These are phyloP conservation scores for Lipotes vexillifer DNA, from an alignment of 2,113 vertebrate genomes.

Conservation along the genomic window DNA sequence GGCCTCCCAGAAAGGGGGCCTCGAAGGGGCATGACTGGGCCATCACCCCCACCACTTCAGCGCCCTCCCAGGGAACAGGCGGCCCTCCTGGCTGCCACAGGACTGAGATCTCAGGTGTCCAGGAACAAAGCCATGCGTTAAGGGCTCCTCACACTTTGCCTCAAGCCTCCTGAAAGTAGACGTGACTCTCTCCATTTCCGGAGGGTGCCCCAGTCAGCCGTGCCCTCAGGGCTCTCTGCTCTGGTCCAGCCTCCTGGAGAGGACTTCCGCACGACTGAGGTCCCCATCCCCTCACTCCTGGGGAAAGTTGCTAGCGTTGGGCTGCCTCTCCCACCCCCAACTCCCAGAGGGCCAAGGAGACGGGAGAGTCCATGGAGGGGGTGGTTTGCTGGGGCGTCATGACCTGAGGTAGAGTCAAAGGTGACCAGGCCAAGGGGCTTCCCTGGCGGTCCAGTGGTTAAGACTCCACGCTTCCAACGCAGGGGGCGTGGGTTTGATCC, in stretches of 20 bases:
- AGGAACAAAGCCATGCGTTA: neutral
- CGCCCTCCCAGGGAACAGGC: neutral
- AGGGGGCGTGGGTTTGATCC: no score
- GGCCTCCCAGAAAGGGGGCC: neutral
- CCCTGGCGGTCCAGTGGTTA: no score
- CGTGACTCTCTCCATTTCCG: neutral
- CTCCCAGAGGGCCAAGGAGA: neutral
- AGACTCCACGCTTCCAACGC: no score
- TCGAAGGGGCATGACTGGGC: neutral
- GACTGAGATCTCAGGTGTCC: neutral
- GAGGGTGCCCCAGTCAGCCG: neutral
- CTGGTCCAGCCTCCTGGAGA: neutral
- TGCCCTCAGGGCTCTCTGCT: neutral
- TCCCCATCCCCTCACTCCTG: fast-evolving
- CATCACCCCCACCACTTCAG: neutral
- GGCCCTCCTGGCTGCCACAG: neutral
- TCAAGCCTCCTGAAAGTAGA: neutral
- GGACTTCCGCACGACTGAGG: neutral
- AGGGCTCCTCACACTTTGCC: neutral
- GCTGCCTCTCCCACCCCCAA: neutral
- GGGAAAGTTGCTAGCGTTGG: neutral
- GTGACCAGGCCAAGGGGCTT: neutral
- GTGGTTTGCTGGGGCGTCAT: no score
- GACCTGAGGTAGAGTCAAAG: neutral
- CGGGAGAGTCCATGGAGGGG: neutral